phyloP scores from a whole-genome alignment of 1,140 invertebrate genomes.

The Rhizoglyphus robini region DNA sequence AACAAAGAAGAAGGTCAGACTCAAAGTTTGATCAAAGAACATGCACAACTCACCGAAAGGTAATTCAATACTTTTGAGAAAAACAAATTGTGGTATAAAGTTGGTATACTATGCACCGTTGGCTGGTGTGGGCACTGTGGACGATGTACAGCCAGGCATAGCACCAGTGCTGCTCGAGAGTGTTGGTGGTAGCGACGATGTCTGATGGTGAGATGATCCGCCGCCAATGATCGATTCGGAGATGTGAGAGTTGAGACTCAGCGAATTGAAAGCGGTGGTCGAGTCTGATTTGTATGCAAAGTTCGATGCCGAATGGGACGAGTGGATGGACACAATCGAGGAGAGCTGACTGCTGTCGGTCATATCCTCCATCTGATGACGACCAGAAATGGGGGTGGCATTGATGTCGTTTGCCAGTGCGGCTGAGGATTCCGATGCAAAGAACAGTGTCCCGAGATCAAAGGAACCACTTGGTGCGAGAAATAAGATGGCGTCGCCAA shows the following conservation, averaged over 20 bases:
- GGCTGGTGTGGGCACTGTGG: background rate
- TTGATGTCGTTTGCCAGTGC: background rate
- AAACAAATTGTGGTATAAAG: constrained; percentile 9
- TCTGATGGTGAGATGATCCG: background rate
- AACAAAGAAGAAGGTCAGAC: background rate
- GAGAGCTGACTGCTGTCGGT: background rate
- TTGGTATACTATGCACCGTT: background rate
- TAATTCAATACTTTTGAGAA: constrained; percentile 1
- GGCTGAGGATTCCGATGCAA: background rate
- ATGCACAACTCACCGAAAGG: background rate
- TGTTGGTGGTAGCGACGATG: background rate
- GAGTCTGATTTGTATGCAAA: too few relatives aligned
- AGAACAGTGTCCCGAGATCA: constrained; percentile 1
- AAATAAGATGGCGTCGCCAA: constrained; percentile 35
- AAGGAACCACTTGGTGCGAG: background rate
- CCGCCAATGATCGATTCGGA: background rate
- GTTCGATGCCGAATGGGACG: background rate
- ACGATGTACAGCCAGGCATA: background rate
- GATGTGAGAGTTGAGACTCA: background rate
- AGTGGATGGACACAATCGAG: background rate
- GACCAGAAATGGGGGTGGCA: background rate
- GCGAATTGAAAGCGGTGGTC: too few relatives aligned
- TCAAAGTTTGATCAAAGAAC: background rate
- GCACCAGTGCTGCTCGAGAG: background rate
- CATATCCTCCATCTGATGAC: constrained; percentile 11